Evolutionary conservation across 2,888 invertebrate genomes (phyloP).

Genomic region (Pediacus dermestoides): DNA sequence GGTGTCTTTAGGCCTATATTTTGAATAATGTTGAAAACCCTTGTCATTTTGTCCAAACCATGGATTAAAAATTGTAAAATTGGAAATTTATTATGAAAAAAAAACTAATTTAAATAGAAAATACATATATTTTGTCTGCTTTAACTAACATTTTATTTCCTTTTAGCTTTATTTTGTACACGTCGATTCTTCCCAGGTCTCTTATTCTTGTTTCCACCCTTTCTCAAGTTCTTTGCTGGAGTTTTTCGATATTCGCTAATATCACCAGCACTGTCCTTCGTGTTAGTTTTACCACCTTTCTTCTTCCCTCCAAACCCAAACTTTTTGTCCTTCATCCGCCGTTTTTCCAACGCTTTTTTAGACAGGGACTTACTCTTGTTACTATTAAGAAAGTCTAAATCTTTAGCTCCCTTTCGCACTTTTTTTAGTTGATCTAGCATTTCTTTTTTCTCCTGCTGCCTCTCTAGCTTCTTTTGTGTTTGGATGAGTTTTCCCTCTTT

Average conservation of each 20-base stretch:
- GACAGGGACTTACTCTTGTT: slow-evolving; percentile 35
- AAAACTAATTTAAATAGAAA: too few species aligned
- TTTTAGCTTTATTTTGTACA: slow-evolving; percentile 49
- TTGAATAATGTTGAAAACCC: too few species aligned
- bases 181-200: slow-evolving; percentile 53
- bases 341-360: slow-evolving; percentile 50
- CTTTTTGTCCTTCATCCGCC: slow-evolving; percentile 74
- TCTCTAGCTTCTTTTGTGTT: slow-evolving; percentile 76
- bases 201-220: slow-evolving; percentile 27
- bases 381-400: slow-evolving; percentile 77
- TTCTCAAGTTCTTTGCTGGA: slow-evolving; percentile 29
- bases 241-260: slow-evolving; percentile 56
- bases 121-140: too few species aligned
- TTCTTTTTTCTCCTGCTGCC: slow-evolving; percentile 87
- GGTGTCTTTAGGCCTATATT: too few species aligned
- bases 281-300: slow-evolving; percentile 83
- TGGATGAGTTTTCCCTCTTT: slow-evolving; percentile 89
- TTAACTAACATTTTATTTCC: too few species aligned
- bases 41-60: too few species aligned
- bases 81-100: too few species aligned
- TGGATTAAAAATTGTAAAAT: too few species aligned
- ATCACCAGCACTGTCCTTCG: slow-evolving; percentile 71
- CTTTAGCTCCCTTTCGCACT: slow-evolving; percentile 80
- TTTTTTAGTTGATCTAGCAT: slow-evolving; percentile 91
- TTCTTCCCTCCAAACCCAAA: slow-evolving; percentile 97